phyloP scores from a whole-genome alignment of 92 coral and sea anemone genomes.

The Porites rus region DNA sequence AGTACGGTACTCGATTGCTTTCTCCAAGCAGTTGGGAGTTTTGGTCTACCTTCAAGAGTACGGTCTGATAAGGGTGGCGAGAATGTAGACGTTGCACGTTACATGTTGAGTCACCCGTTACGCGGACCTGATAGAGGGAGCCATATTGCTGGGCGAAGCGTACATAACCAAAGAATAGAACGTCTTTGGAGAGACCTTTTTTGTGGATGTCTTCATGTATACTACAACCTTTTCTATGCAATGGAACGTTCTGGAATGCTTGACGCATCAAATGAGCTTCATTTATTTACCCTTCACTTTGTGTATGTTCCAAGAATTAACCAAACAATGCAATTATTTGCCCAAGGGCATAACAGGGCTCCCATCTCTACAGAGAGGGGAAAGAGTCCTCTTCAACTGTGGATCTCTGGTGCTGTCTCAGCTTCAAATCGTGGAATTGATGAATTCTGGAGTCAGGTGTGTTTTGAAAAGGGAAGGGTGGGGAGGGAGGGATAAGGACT shows the following conservation, averaged over 20 bases:
- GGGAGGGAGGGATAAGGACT: neutral
- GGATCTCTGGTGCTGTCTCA: neutral
- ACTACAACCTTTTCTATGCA: no score
- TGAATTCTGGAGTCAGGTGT: constrained; percentile 37
- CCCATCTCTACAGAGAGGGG: constrained; percentile 11
- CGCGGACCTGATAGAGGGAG: constrained; percentile 22
- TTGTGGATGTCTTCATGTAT: no score
- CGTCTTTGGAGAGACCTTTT: no score
- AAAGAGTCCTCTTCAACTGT: constrained; percentile 9
- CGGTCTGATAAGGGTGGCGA: constrained; percentile 37
- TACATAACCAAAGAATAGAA: no score
- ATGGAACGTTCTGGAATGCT: no score
- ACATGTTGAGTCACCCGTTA: constrained; percentile 37
- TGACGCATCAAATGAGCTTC: no score
- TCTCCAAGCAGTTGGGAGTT: constrained; percentile 21
- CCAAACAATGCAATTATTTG: no score
- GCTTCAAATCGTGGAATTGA: constrained; percentile 21
- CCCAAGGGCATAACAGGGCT: neutral
- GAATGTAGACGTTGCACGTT: constrained; percentile 25
- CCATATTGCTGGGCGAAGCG: constrained; percentile 31
- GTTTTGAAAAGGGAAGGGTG: neutral
- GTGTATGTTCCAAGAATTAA: no score
- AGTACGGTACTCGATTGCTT: constrained; percentile 28
- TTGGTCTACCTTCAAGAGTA: constrained; percentile 43
- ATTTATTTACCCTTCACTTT: no score